Conservation (phyloP, 1,140 invertebrate genomes). For the Dendroctonus ponderosae region DNA sequence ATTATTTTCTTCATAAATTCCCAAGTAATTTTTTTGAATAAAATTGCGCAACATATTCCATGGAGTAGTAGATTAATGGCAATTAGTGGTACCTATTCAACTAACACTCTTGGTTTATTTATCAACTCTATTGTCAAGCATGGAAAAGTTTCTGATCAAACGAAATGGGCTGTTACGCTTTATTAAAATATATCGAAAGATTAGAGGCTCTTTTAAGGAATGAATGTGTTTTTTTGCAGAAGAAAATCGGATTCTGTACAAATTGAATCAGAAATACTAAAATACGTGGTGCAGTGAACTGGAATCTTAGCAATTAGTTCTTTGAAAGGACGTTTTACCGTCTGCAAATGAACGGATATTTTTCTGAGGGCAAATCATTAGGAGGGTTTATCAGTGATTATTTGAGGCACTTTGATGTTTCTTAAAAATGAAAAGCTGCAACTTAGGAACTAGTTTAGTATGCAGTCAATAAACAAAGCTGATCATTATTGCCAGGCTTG, state of each 20-base stretch:
- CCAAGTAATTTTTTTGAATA: no score
- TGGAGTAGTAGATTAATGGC: no score
- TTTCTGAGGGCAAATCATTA: constrained; percentile 49
- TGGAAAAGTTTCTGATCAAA: constrained; percentile 7
- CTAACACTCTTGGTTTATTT: no score
- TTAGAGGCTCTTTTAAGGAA: constrained; percentile 44
- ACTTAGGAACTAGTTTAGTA: not conserved
- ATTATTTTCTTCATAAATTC: no score
- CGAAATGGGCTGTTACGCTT: constrained; percentile 13
- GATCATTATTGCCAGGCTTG: not conserved
- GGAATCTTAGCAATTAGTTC: constrained; percentile 49
- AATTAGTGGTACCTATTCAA: no score
- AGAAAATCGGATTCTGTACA: constrained; percentile 47
- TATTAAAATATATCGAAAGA: constrained; percentile 43
- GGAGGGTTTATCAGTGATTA: constrained; percentile 49
- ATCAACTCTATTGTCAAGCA: not conserved
- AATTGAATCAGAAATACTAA: constrained; percentile 42
- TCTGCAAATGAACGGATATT: constrained; percentile 38
- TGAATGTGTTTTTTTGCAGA: constrained; percentile 41
- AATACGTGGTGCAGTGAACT: constrained; percentile 46
- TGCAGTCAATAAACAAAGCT: constrained; percentile 2
- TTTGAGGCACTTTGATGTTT: constrained; percentile 47
- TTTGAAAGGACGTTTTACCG: constrained; percentile 43
- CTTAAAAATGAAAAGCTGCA: constrained; percentile 14
- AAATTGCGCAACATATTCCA: no score